Evolutionary conservation across 2,113 vertebrate genomes (phyloP).

Genomic region (Pipra filicauda): DNA sequence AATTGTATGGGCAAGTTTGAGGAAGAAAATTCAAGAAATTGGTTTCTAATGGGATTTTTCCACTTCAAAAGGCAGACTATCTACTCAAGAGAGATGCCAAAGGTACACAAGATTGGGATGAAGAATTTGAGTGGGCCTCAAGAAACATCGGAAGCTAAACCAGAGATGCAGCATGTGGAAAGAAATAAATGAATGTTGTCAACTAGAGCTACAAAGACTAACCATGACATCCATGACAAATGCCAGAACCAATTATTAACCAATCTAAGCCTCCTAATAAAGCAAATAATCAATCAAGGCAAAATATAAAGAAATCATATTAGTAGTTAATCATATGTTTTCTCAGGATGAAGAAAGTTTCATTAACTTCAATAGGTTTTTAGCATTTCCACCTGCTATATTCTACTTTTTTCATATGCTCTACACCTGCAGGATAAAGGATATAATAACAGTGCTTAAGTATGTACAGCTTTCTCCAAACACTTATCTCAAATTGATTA

Average conservation of each 20-base stretch:
- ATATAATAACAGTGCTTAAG: neutral
- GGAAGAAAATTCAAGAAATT: neutral
- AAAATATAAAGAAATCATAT: neutral
- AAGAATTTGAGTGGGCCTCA: neutral
- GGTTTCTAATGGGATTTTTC: neutral
- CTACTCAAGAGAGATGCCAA: neutral
- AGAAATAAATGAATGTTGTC: neutral
- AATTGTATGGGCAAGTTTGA: neutral
- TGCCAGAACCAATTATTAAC: neutral
- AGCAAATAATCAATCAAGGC: neutral
- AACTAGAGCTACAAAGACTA: neutral
- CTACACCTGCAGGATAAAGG: neutral
- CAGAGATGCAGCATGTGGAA: neutral
- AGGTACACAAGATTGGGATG: neutral
- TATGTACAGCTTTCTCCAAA: neutral
- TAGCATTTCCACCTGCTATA: neutral
- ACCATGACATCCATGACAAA: neutral
- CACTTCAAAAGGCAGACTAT: neutral
- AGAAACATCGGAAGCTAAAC: neutral
- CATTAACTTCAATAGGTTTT: neutral
- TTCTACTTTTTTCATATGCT: neutral
- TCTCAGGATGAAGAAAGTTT: neutral
- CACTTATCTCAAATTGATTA: neutral
- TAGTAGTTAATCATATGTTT: neutral
- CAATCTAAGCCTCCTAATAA: neutral